A percentile compares a stretch with the other conserved stretches of the same genome.
phyloP scores from a whole-genome alignment of 1,140 invertebrate genomes.

The Limonius californicus region DNA sequence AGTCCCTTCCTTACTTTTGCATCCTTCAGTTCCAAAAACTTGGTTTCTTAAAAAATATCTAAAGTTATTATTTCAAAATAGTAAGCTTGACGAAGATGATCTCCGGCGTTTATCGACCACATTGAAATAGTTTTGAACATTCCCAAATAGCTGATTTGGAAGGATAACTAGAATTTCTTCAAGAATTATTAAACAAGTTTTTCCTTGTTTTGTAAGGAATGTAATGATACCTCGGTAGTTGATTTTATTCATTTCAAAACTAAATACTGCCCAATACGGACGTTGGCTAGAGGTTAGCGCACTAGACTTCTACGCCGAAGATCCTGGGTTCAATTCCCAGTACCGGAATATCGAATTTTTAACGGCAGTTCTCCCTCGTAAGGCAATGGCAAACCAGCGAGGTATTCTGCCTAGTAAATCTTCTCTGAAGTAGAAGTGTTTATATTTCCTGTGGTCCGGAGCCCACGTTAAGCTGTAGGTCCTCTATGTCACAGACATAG shows the following conservation, averaged over 20 bases:
- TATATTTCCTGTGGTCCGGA: no score
- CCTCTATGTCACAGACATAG: no score
- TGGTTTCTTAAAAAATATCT: not conserved
- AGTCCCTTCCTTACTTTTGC: not conserved
- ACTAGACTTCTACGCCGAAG: no score
- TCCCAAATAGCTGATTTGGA: not conserved
- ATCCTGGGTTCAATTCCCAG: no score
- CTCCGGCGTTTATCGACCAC: not conserved
- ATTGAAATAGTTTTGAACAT: not conserved
- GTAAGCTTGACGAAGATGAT: not conserved
- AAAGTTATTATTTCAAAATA: not conserved
- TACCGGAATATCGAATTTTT: no score
- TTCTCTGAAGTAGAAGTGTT: no score
- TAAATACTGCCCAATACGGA: no score
- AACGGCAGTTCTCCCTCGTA: no score
- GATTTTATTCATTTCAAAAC: slow-evolving; percentile 9
- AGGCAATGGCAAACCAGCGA: no score
- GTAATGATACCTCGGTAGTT: not conserved
- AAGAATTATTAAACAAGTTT: not conserved
- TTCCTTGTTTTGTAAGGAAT: not conserved
- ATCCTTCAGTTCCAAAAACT: not conserved
- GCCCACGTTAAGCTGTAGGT: no score
- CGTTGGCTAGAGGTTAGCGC: no score
- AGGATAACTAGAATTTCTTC: not conserved
- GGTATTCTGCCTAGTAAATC: no score